Percentiles rank a stretch among this genome's conserved stretches.
These are phyloP conservation scores for Hydrolagus affinis DNA, from an alignment of 2,113 vertebrate species.

Conservation along the genomic window DNA sequence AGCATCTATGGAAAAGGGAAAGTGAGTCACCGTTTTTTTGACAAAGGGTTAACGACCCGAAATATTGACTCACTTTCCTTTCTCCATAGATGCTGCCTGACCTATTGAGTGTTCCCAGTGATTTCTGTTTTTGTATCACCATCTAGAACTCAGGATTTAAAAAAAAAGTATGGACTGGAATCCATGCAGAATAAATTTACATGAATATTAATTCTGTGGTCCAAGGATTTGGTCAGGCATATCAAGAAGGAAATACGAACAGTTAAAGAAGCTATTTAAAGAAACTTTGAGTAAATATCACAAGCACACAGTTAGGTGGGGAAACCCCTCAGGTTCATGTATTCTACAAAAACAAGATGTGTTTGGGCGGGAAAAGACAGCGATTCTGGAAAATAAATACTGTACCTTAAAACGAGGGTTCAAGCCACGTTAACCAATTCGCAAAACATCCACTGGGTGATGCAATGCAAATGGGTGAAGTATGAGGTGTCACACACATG, in stretches of 20 bases:
- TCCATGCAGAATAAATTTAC: background rate
- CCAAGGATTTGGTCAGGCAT: background rate
- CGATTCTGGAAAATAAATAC: background rate
- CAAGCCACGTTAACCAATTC: background rate
- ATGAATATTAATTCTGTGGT: background rate
- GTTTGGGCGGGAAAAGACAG: background rate
- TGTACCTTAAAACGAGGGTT: background rate
- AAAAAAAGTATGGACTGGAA: too few species aligned
- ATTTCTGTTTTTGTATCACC: too few species aligned
- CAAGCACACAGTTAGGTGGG: background rate
- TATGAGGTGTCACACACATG: too few species aligned
- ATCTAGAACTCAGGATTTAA: too few species aligned
- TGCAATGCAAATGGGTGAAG: background rate
- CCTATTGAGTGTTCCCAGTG: too few species aligned
- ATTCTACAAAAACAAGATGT: background rate
- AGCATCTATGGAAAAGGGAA: too few species aligned
- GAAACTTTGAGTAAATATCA: background rate
- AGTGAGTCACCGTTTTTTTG: too few species aligned
- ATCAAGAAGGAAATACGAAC: background rate
- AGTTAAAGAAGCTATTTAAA: background rate
- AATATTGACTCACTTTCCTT: too few species aligned
- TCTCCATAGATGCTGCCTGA: too few species aligned
- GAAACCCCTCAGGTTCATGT: background rate
- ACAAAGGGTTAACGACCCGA: too few species aligned
- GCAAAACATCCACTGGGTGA: background rate